Evolutionary conservation across 1,140 invertebrate genomes (phyloP), one percentile per base, ranked within the genome.

Genomic region (Coptotermes formosanus): DNA sequence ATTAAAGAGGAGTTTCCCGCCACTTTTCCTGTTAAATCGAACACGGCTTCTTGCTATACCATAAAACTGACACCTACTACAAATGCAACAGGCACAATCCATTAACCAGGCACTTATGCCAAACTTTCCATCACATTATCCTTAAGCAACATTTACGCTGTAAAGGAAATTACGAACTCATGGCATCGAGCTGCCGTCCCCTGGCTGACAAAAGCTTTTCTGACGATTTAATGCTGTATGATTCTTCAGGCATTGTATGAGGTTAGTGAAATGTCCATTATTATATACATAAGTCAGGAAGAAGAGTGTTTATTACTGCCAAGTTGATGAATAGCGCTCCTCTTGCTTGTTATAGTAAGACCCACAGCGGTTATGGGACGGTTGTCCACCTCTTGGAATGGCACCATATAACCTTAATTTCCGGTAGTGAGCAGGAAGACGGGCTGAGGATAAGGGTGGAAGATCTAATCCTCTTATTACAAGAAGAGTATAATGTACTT

Each of bases 391-490:
- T 25, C 64, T 30, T 75, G 64, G 16, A 75, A 75, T 75, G 64
- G 64, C 64, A 75, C 4, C 64, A 75, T 75, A 75, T 30, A 75
- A n/a, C 64, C 64, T 75, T 75, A 75, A 75, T 75, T 75, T 75
- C 64, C 64, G 64, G 64, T 16, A 75, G 25, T n/a, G 64, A 8
- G 7, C 64, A n/a, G 64, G 64, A 64, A 75, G 64, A 75, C 64
- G 64, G 64, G 25, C n/a, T 75, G 25, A 12, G 64, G 64, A 75
- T 75, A 75, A 75, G 64, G n/a, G 64, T 75, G 14, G 25, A 75
- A 75, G 64, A 75, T 75, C 25, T 75, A 75, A 75, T 75, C 64
- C 64, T 75, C 64, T 75, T 75, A 75, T 75, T 75, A 75, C 64
- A 75, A 75, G 64, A 30, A 25, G 25, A 75, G 64, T 75, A 75